A percentile compares a stretch with the other conserved stretches of the same genome.
Conservation (phyloP, 92 coral and sea anemone species). For the Nematostella vectensis region DNA sequence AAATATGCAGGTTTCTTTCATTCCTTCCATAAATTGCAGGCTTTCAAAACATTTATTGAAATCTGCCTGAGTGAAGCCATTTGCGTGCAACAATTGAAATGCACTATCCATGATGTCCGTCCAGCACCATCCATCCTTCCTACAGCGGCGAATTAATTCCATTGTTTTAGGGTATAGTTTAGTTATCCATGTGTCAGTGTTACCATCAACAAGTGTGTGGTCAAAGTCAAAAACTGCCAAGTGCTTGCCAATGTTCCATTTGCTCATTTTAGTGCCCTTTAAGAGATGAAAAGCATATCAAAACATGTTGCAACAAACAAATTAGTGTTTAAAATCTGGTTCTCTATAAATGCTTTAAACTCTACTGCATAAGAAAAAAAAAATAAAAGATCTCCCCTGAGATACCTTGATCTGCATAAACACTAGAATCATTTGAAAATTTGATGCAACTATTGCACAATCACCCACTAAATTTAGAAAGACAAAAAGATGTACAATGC, state of each 20-base stretch:
- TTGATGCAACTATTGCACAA: too few relatives aligned
- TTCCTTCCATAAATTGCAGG: constrained; percentile 70
- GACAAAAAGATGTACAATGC: too few relatives aligned
- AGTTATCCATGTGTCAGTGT: constrained; percentile 96
- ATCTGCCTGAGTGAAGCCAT: constrained; percentile 47
- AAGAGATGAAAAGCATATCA: neutral
- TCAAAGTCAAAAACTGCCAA: constrained; percentile 93
- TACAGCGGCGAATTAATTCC: constrained; percentile 39
- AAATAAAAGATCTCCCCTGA: too few relatives aligned
- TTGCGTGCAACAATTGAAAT: constrained; percentile 47
- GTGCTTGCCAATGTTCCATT: constrained; percentile 6
- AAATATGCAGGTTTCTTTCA: constrained; percentile 78
- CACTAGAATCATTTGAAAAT: too few relatives aligned
- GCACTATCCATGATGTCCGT: constrained; percentile 80
- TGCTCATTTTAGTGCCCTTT: neutral
- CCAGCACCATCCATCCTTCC: constrained; percentile 67
- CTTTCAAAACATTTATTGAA: constrained; percentile 70
- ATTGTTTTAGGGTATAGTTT: constrained; percentile 43
- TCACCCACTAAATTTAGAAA: too few relatives aligned
- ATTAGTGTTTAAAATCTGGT: too few relatives aligned
- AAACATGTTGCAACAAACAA: too few relatives aligned
- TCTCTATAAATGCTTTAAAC: too few relatives aligned
- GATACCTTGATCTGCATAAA: too few relatives aligned
- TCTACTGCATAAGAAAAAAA: too few relatives aligned
- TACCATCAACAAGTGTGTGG: constrained; percentile 85